A percentile compares a stretch with the other conserved stretches of the same genome.
Conservation (phyloP, 2,113 vertebrate genomes). For the Fregetta grallaria region DNA sequence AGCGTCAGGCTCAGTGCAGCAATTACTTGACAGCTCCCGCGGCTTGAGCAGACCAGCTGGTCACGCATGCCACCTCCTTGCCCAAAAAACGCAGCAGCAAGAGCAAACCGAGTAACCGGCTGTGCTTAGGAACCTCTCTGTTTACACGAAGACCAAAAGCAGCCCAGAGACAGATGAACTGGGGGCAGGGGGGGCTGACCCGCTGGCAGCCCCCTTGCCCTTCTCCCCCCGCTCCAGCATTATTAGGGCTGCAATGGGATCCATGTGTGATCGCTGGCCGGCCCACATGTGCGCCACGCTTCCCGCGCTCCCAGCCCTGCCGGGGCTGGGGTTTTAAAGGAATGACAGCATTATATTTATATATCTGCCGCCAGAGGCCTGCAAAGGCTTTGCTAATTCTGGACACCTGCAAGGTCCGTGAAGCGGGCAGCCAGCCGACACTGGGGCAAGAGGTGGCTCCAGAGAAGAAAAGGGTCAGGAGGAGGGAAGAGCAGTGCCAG, state of each 20-base stretch:
- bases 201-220: not conserved
- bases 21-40: accelerated
- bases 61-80: accelerated
- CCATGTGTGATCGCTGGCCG: not conserved
- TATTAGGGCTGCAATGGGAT: conserved; percentile 7
- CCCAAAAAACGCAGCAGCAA: not conserved
- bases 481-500: not conserved
- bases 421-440: not conserved
- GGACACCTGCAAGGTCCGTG: not conserved
- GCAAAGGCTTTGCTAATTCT: conserved; percentile 3
- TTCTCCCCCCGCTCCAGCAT: not conserved
- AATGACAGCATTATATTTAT: conserved; percentile 27
- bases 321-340: not conserved
- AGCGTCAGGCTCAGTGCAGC: not conserved
- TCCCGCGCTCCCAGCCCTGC: not conserved
- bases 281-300: not conserved
- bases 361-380: not conserved
- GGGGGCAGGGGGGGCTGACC: not conserved
- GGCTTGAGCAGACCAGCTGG: not conserved
- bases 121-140: not conserved
- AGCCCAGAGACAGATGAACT: not conserved
- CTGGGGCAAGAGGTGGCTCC: not conserved
- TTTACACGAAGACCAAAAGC: not conserved
- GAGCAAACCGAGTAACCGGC: not conserved
- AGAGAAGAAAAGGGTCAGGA: accelerated